Percentiles rank a stretch among this genome's conserved stretches.
Conservation (phyloP, 2,888 invertebrate genomes). For the Taenaris catops region DNA sequence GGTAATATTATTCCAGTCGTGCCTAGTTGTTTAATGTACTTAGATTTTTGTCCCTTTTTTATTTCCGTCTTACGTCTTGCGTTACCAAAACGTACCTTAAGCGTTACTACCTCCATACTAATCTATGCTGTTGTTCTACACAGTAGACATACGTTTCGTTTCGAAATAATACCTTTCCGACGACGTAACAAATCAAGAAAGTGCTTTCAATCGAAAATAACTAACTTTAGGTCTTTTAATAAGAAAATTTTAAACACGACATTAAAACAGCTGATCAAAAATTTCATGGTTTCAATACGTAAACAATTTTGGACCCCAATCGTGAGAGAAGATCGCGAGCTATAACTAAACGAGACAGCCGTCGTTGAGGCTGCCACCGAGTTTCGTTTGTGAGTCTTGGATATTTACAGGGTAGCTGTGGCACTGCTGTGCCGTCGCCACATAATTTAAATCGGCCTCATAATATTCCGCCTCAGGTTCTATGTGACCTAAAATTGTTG, state of each 20-base stretch:
- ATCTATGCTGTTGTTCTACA: slow-evolving; percentile 72
- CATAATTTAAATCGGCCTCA: slow-evolving; percentile 74
- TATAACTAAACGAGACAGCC: slow-evolving; percentile 82
- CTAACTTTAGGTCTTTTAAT: slow-evolving; percentile 29
- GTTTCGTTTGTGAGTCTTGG: slow-evolving; percentile 65
- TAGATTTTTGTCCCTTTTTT: too few species aligned
- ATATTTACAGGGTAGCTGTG: slow-evolving; percentile 72
- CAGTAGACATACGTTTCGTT: slow-evolving; percentile 77
- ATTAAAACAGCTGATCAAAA: slow-evolving; percentile 51
- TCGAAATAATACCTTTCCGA: slow-evolving; percentile 67
- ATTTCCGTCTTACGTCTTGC: slow-evolving; percentile 13
- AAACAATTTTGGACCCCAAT: slow-evolving; percentile 59
- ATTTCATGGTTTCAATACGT: slow-evolving; percentile 73
- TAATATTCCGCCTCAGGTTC: slow-evolving; percentile 77
- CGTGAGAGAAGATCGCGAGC: slow-evolving; percentile 15
- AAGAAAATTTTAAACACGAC: slow-evolving; percentile 30
- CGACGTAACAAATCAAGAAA: slow-evolving; percentile 25
- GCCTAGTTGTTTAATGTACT: too few species aligned
- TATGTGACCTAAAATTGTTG: slow-evolving; percentile 70
- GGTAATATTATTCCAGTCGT: too few species aligned
- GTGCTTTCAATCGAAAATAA: slow-evolving; percentile 21
- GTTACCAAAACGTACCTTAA: slow-evolving; percentile 29
- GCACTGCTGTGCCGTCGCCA: slow-evolving; percentile 67
- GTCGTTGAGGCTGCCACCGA: slow-evolving; percentile 79
- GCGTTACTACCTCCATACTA: slow-evolving; percentile 55